A percentile compares a stretch with the other conserved stretches of the same genome.
phyloP scores from a whole-genome alignment of 2,888 invertebrate species.

The Ichneumoninae sp. region DNA sequence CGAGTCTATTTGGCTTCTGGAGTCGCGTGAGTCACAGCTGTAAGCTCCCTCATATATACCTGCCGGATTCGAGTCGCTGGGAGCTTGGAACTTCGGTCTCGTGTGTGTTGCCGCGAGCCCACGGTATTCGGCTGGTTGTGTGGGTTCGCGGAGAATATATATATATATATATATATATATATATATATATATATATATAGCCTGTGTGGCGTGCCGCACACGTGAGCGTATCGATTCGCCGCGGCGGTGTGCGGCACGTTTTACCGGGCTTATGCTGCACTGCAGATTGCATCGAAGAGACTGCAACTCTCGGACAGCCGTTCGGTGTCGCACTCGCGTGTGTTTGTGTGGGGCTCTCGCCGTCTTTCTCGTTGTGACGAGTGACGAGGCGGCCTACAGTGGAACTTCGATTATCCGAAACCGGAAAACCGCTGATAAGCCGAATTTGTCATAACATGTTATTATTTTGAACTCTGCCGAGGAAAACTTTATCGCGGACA shows the following conservation, averaged over 20 bases:
- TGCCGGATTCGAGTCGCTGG: background rate
- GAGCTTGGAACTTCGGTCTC: background rate
- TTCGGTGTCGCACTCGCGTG: background rate
- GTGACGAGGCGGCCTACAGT: constrained; percentile 14
- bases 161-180: constrained; percentile 18
- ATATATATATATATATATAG: constrained; percentile 32
- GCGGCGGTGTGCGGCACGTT: constrained; percentile 41
- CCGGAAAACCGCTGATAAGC: no score
- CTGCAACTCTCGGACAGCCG: constrained; percentile 24
- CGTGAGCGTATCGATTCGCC: constrained; percentile 62
- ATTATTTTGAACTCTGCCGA: no score
- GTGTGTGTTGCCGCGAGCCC: background rate
- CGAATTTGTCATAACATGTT: background rate
- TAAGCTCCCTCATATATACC: constrained; percentile 11
- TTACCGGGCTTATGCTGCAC: constrained; percentile 46
- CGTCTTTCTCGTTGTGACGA: constrained; percentile 1
- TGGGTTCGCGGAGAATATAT: constrained; percentile 12
- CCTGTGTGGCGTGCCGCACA: constrained; percentile 38
- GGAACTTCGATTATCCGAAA: background rate
- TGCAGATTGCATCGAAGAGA: constrained; percentile 62
- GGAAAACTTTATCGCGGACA: no score
- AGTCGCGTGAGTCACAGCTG: constrained; percentile 22
- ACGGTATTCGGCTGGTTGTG: constrained; percentile 22
- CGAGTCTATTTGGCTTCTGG: constrained; percentile 13
- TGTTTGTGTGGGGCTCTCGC: constrained; percentile 38